These are phyloP conservation scores for Drosophila pandora DNA, from an alignment of 1,140 invertebrate species.

Conservation along the genomic window DNA sequence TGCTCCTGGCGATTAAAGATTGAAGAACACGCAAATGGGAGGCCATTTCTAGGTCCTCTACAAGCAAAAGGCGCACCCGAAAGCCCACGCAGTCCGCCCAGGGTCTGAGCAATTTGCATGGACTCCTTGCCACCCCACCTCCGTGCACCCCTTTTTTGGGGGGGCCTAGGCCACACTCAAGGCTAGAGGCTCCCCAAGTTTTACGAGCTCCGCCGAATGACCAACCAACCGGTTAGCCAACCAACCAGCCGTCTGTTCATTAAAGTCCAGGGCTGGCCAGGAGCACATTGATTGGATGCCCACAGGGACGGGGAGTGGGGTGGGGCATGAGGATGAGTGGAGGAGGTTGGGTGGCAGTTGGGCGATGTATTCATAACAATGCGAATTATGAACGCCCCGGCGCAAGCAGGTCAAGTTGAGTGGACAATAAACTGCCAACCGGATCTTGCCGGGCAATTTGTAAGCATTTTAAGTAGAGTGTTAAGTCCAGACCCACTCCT, in stretches of 20 bases:
- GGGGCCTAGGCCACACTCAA: constrained; percentile 36
- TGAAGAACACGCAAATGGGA: constrained; percentile 55
- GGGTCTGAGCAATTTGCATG: constrained; percentile 59
- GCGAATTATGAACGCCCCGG: constrained; percentile 66
- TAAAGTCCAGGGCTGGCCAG: constrained; percentile 31
- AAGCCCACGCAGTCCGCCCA: constrained; percentile 32
- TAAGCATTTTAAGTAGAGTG: constrained; percentile 61
- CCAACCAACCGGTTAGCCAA: constrained; percentile 26
- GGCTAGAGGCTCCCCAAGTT: constrained; percentile 38
- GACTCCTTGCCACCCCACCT: not conserved
- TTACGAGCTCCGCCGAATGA: constrained; percentile 50
- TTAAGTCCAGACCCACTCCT: constrained; percentile 38
- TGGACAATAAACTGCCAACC: constrained; percentile 72
- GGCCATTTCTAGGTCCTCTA: constrained; percentile 42
- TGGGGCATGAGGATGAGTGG: too few relatives aligned
- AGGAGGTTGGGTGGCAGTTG: constrained; percentile 4
- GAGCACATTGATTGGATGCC: constrained; percentile 53
- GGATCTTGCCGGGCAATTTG: constrained; percentile 67
- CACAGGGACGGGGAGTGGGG: constrained; percentile 13
- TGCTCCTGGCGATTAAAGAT: constrained; percentile 60
- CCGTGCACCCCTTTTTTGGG: not conserved
- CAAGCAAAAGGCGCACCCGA: constrained; percentile 59
- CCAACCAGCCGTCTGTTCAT: constrained; percentile 41
- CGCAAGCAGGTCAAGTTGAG: constrained; percentile 69
- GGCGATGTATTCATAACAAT: constrained; percentile 46